A percentile compares a stretch with the other conserved stretches of the same genome.
Conservation (phyloP, 1,140 invertebrate genomes). For the Subanguina moxae region DNA sequence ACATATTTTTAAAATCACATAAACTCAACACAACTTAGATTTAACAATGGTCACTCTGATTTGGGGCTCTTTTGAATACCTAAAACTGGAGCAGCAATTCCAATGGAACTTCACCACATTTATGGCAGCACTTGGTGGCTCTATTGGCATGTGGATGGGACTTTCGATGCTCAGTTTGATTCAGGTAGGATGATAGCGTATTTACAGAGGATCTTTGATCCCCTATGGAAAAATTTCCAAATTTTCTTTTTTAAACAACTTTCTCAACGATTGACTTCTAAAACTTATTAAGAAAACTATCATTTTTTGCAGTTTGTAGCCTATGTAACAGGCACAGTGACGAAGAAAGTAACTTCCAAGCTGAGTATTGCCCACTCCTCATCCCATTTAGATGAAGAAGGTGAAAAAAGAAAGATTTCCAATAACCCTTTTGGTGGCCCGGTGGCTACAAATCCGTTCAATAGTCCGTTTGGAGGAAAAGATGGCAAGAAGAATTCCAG, state of each 20-base stretch:
- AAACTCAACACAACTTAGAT: constrained; percentile 14
- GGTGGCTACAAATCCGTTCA: constrained; percentile 23
- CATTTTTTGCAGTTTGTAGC: constrained; percentile 13
- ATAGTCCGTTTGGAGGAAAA: constrained; percentile 21
- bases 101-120: constrained; percentile 29
- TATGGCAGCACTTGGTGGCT: constrained; percentile 32
- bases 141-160: constrained; percentile 42
- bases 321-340: constrained; percentile 22
- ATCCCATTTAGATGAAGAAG: not conserved
- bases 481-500: not conserved
- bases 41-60: constrained; percentile 22
- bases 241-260: constrained; percentile 1
- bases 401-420: constrained; percentile 14
- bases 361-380: not conserved
- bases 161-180: constrained; percentile 40
- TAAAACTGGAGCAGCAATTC: constrained; percentile 34
- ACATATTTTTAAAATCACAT: not conserved
- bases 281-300: too few species aligned
- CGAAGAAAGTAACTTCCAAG: constrained; percentile 13
- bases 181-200: too few species aligned
- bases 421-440: constrained; percentile 32
- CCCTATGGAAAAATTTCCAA: too few species aligned
- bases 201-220: too few species aligned
- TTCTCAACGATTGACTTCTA: too few species aligned
- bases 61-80: constrained; percentile 41